Evolutionary conservation across 2,797 vertebrate species (phyloP), one percentile per base, ranked within the genome.

Genomic region (Lagocephalus sceleratus): DNA sequence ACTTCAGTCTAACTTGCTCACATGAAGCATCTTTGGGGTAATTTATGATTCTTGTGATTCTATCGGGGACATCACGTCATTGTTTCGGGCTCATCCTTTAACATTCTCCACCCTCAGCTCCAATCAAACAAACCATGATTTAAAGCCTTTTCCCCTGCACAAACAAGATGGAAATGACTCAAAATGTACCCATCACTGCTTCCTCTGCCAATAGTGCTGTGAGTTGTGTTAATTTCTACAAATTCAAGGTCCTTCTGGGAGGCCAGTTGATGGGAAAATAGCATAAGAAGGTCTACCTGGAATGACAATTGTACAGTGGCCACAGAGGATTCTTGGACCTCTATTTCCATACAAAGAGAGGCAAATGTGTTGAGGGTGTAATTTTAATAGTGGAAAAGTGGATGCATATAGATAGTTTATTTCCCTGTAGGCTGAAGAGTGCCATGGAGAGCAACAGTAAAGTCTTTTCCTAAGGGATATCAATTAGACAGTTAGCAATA

Each of bases 291-390:
- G 66, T 83, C 53, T 63, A 73, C 68, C 72, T 66, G 59, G 60
- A 85, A 81, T 76, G 64, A 78, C 69, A 82, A 85, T 76, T 51
- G 54, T 23, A 42, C 9, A 5, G 65, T 59, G 64, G 76, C 57
- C 32, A 53, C 50, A 66, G 40, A 60, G 54, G 70, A 55, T 58
- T 65, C 57, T 53, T 57, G 68, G 68, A 76, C 72, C 50, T 74
- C 39, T 5, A 87, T 87, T 86, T 85, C 83, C 85, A 83, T 81
- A 79, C 73, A 84, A 75, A 87, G 66, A 80, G 66, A 29, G 40
- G 65, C 26, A 59, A 47, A 20, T 57, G 53, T 82, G 81, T 78
- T 79, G 45, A 55, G 68, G 62, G 79, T 80, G 80, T 77, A 85
- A 83, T 58, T 76, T 83, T 82, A 82, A 81, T 63, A 52, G 75